These are phyloP conservation scores for Procambarus clarkii DNA, from an alignment of 1,140 invertebrate species.

Conservation along the genomic window DNA sequence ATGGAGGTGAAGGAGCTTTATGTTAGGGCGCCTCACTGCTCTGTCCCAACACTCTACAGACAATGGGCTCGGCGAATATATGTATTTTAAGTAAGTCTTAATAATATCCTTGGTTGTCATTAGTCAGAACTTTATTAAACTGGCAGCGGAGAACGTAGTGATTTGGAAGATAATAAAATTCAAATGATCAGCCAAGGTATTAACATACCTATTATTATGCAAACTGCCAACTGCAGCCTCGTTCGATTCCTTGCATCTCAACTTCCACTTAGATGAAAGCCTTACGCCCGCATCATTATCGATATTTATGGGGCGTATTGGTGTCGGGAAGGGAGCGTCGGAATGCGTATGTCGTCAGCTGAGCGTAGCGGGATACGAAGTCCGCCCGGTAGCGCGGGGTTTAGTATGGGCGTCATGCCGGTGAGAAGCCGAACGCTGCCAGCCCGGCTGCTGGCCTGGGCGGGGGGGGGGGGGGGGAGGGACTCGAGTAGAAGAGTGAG, in stretches of 20 bases:
- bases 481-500: slow-evolving; percentile 53
- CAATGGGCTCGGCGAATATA: slow-evolving; percentile 64
- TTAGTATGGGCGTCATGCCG: neutral
- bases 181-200: slow-evolving; percentile 67
- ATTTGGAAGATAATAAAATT: slow-evolving; percentile 69
- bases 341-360: slow-evolving; percentile 12
- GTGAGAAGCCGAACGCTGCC: neutral
- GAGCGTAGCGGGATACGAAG: neutral
- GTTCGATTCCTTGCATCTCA: slow-evolving; percentile 39
- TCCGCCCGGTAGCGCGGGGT: neutral
- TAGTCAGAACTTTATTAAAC: slow-evolving; percentile 70
- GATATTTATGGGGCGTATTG: slow-evolving; percentile 19
- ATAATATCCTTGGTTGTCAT: slow-evolving; percentile 65
- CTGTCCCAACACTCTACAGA: slow-evolving; percentile 57
- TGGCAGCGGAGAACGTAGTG: slow-evolving; percentile 66
- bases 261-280: neutral
- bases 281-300: slow-evolving; percentile 15
- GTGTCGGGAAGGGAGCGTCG: neutral
- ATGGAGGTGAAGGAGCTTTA: neutral
- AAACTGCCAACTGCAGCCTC: slow-evolving; percentile 66
- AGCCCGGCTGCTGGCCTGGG: neutral
- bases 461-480: slow-evolving; percentile 39
- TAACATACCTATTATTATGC: slow-evolving; percentile 69
- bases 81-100: slow-evolving; percentile 70
- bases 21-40: slow-evolving; percentile 47